Conservation (phyloP, 2,888 invertebrate genomes). For the Mayetiola destructor region DNA sequence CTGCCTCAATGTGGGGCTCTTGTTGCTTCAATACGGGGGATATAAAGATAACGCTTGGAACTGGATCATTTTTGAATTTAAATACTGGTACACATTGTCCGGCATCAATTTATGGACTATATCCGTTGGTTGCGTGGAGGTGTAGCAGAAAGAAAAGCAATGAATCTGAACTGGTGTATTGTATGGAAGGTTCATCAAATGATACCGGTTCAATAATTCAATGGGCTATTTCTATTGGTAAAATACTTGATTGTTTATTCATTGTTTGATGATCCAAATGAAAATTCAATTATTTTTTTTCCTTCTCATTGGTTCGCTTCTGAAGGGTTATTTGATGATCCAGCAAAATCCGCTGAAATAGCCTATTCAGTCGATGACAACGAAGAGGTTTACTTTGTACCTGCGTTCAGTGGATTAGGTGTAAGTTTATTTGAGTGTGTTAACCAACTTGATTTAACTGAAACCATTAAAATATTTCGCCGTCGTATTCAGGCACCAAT, state of each 20-base stretch:
- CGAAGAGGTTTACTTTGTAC: slow-evolving; percentile 72
- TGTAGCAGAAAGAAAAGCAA: slow-evolving; percentile 25
- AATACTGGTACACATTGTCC: slow-evolving; percentile 64
- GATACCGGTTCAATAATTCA: slow-evolving; percentile 78
- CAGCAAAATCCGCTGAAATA: slow-evolving; percentile 49
- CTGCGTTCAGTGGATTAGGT: slow-evolving; percentile 78
- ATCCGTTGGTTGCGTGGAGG: slow-evolving; percentile 83
- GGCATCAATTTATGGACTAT: slow-evolving; percentile 69
- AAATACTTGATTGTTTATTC: slow-evolving; percentile 32
- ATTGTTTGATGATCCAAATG: background rate
- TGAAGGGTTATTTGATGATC: slow-evolving; percentile 48
- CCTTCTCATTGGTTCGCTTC: background rate
- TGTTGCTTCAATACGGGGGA: slow-evolving; percentile 64
- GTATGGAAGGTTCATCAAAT: slow-evolving; percentile 74
- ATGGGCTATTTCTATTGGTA: slow-evolving; percentile 59
- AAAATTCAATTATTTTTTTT: slow-evolving; percentile 10
- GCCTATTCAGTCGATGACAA: slow-evolving; percentile 53
- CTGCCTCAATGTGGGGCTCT: slow-evolving; percentile 78
- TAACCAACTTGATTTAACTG: background rate
- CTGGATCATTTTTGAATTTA: slow-evolving; percentile 78
- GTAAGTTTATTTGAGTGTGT: slow-evolving; percentile 36
- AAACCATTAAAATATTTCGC: background rate
- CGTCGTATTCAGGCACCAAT: slow-evolving; percentile 57
- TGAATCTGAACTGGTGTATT: slow-evolving; percentile 45
- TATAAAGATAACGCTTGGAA: slow-evolving; percentile 61